These are phyloP conservation scores for Hippocampus barbouri DNA, from an alignment of 2,113 vertebrate species.

Conservation along the genomic window DNA sequence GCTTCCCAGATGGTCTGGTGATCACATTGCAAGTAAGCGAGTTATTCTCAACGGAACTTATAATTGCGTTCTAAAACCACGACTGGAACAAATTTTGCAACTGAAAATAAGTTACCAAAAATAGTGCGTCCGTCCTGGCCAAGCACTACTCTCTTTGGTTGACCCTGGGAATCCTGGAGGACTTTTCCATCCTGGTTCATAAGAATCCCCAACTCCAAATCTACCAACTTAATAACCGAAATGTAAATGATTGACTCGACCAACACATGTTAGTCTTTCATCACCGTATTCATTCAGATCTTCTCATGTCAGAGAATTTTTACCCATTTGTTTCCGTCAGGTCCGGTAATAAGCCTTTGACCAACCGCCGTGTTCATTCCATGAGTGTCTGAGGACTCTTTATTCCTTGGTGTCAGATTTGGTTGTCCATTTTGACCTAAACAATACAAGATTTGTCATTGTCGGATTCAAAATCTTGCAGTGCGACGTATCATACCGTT, in stretches of 20 bases:
- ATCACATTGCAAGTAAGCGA: background rate
- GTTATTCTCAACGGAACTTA: background rate
- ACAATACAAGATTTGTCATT: slow-evolving; percentile 6
- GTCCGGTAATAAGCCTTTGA: slow-evolving; percentile 87
- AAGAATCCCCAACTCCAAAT: slow-evolving; percentile 86
- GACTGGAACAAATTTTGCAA: background rate
- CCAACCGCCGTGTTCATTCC: slow-evolving; percentile 75
- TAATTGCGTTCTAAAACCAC: background rate
- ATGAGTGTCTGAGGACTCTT: slow-evolving; percentile 64
- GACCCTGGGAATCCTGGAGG: slow-evolving; percentile 91
- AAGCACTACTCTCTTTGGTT: slow-evolving; percentile 86
- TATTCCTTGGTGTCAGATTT: slow-evolving; percentile 78
- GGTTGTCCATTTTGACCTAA: slow-evolving; percentile 84
- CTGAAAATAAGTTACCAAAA: slow-evolving; percentile 74
- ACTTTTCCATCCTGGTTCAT: slow-evolving; percentile 88
- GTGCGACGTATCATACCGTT: background rate
- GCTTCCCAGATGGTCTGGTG: slow-evolving; percentile 84
- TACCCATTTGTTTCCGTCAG: slow-evolving; percentile 97
- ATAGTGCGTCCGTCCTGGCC: slow-evolving; percentile 93
- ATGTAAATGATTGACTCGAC: background rate
- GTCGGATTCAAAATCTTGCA: background rate
- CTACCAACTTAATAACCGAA: slow-evolving; percentile 77
- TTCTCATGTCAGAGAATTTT: slow-evolving; percentile 33
- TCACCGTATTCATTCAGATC: background rate
- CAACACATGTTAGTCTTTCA: background rate